These are phyloP conservation scores for Brachyptera putata DNA, from an alignment of 2,888 invertebrate genomes.

Conservation along the genomic window DNA sequence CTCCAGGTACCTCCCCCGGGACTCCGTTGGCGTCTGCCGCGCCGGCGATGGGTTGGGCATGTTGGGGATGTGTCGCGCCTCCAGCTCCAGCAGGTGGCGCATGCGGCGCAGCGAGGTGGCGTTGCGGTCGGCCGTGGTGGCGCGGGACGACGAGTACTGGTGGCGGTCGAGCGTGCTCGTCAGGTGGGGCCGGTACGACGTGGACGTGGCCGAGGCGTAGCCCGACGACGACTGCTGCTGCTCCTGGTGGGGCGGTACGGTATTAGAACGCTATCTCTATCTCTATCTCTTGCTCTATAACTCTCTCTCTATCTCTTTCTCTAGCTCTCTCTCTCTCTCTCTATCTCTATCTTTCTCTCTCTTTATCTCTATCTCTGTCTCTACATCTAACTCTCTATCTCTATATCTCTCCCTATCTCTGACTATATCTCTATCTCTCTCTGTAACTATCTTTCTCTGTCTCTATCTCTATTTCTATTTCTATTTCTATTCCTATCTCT, in stretches of 20 bases:
- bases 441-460: no score
- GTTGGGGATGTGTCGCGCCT: conserved; percentile 43
- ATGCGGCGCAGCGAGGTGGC: conserved; percentile 69
- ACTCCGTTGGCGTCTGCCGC: conserved; percentile 54
- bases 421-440: no score
- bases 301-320: no score
- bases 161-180: conserved; percentile 65
- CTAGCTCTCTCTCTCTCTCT: no score
- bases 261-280: neutral
- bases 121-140: conserved; percentile 49
- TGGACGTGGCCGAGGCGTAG: neutral
- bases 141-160: conserved; percentile 50
- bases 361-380: no score
- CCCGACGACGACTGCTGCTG: neutral
- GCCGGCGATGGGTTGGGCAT: conserved; percentile 35
- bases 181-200: conserved; percentile 58
- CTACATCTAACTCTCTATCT: no score
- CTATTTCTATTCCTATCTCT: no score
- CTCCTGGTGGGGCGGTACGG: neutral
- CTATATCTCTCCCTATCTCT: no score
- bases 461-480: no score
- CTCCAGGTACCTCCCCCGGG: conserved; percentile 71
- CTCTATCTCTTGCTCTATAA: no score
- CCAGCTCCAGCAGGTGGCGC: conserved; percentile 73
- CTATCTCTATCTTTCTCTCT: no score